phyloP scores from a whole-genome alignment of 2,113 vertebrate genomes.

The Nothobranchius furzeri region DNA sequence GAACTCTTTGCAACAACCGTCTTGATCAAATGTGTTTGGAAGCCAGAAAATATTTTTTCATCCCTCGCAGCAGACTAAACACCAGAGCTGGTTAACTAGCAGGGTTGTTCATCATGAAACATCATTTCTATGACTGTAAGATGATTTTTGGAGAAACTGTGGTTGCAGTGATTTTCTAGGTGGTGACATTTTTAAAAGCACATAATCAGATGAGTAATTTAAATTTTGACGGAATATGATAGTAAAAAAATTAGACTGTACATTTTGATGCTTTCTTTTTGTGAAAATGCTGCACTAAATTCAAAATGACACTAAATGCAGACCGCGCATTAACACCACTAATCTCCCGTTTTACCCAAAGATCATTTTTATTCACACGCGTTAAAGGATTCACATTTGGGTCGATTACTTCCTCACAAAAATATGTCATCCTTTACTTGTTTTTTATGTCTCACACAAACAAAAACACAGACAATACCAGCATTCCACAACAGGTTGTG shows the following conservation, averaged over 20 bases:
- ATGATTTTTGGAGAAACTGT: too few species aligned
- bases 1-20: conserved; percentile 30
- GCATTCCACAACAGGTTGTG: conserved; percentile 47
- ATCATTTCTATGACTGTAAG: too few species aligned
- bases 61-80: conserved; percentile 3
- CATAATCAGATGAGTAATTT: too few species aligned
- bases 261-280: too few species aligned
- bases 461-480: conserved; percentile 43
- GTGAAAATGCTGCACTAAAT: too few species aligned
- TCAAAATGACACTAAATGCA: too few species aligned
- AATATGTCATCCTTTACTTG: conserved; percentile 43
- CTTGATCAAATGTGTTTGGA: conserved; percentile 14
- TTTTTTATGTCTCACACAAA: conserved; percentile 41
- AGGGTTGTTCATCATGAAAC: not conserved
- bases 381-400: conserved; percentile 41
- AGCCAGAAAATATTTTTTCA: not conserved
- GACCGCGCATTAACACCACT: not conserved
- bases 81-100: not conserved
- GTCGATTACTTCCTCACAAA: conserved; percentile 49
- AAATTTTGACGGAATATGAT: too few species aligned
- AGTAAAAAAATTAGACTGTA: too few species aligned
- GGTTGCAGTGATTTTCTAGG: too few species aligned
- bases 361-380: conserved; percentile 47
- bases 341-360: conserved; percentile 40
- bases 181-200: too few species aligned